A percentile compares a stretch with the other conserved stretches of the same genome.
phyloP scores from a whole-genome alignment of 2,113 vertebrate species.

The Tupaia chinensis region DNA sequence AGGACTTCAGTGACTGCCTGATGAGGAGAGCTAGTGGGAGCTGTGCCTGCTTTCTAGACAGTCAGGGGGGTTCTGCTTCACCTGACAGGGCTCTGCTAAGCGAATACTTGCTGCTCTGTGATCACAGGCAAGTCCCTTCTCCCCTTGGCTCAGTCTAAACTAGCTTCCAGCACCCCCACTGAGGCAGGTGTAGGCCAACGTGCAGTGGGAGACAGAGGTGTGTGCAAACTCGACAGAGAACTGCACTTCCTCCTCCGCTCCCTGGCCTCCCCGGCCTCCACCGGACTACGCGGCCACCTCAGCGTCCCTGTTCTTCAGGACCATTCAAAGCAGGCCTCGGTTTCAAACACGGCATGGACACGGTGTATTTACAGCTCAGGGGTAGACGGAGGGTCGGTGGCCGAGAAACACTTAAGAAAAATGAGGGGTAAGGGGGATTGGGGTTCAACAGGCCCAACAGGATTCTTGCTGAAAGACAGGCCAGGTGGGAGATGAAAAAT shows the following conservation, averaged over 20 bases:
- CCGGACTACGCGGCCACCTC: background rate
- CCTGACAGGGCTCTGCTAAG: background rate
- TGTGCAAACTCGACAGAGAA: no score
- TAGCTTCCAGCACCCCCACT: accelerated
- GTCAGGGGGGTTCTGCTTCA: background rate
- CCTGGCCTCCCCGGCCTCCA: background rate
- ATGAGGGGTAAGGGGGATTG: no score
- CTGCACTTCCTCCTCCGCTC: background rate
- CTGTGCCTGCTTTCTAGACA: background rate
- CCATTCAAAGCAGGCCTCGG: background rate
- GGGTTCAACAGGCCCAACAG: background rate
- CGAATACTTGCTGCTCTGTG: background rate
- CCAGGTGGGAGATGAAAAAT: no score
- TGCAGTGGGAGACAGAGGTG: accelerated
- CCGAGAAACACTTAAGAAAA: background rate
- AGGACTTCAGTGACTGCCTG: background rate
- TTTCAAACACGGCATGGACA: background rate
- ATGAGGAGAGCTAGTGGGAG: no score
- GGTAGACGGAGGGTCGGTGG: no score
- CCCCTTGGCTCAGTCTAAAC: background rate
- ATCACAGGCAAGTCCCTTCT: no score
- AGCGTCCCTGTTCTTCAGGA: no score
- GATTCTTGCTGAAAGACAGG: background rate
- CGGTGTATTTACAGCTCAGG: background rate
- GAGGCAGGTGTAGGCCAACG: background rate